A percentile compares a stretch with the other conserved stretches of the same genome.
These are phyloP conservation scores for Heliothis peltigera DNA, from an alignment of 2,888 invertebrate species.

Conservation along the genomic window DNA sequence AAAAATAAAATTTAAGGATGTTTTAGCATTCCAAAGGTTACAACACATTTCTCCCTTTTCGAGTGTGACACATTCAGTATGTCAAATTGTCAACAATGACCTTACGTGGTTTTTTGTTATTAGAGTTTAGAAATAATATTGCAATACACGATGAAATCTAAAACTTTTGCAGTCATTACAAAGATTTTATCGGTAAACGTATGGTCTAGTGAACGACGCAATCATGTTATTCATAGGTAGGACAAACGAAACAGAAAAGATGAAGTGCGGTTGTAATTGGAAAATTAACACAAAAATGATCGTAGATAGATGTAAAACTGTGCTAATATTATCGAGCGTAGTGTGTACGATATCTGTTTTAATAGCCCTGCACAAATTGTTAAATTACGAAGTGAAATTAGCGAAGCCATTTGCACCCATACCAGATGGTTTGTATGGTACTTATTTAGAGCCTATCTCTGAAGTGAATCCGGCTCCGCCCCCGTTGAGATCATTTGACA, in stretches of 20 bases:
- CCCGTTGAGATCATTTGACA: conserved; percentile 67
- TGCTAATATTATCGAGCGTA: conserved; percentile 83
- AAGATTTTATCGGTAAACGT: conserved; percentile 72
- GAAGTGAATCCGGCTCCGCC: conserved; percentile 69
- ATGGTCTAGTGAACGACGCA: conserved; percentile 65
- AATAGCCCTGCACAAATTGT: conserved; percentile 81
- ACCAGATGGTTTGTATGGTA: conserved; percentile 83
- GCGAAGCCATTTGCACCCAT: conserved; percentile 84
- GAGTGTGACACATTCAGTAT: conserved; percentile 39
- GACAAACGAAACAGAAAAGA: conserved; percentile 73
- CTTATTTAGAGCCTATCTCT: conserved; percentile 77
- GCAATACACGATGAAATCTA: conserved; percentile 81
- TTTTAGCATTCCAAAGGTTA: neutral
- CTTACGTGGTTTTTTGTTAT: conserved; percentile 85
- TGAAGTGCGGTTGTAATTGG: conserved; percentile 76
- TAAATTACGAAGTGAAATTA: conserved; percentile 80
- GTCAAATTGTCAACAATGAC: conserved; percentile 68
- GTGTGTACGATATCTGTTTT: conserved; percentile 84
- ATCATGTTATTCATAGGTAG: conserved; percentile 86
- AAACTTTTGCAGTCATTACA: conserved; percentile 71
- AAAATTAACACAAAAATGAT: conserved; percentile 81
- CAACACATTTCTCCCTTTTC: conserved; percentile 38
- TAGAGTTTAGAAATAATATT: conserved; percentile 78
- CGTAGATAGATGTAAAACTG: conserved; percentile 83
- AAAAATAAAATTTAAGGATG: neutral